Base-by-base conservation (phyloP, 2,113 vertebrate genomes). In the Drymodes brunneopygia region DNA sequence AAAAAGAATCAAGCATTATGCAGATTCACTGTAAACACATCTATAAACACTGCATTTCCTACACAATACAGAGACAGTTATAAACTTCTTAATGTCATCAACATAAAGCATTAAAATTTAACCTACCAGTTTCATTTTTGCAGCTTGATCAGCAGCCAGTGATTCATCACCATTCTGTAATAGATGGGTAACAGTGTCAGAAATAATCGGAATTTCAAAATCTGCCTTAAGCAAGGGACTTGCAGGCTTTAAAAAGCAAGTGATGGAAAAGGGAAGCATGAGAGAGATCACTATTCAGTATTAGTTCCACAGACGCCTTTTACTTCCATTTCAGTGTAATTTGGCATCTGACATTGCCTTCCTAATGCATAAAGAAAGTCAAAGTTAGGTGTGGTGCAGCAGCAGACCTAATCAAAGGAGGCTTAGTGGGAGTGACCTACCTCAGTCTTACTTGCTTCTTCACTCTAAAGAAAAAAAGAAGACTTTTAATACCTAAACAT, bases 161-260 rank as follows among this genome's bases (percentile, higher is more conserved):
- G 97, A 60, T 90, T 98, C 97, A 0, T 73, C 96, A 69, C 98
- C 98, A 96, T 99, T 99, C 99, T 99, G 95, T 69, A 98, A 91
- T 0, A 60, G 45, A 92, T 44, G 2, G 5, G n/a, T 18, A 86
- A 66, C 10, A 38, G 4, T 16, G 7, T 88, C 47, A 95, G 27
- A 58, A 60, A 36, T 25, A 79, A 77, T 0, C 40, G 28, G 7
- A 82, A 35, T 57, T 81, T 62, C 28, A 82, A 80, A 88, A 45
- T 24, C 47, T 77, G 31, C 10, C 15, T 47, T 92, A 80, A 90
- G 23, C 23, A 88, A 90, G 25, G 9, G 11, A 60, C 9, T 87
- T 54, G 11, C 15, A 28, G 20, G 11, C 24, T 79, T 94, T 36
- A 35, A 80, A 71, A 8, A 75, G 12, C 7, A 90, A 65, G 23